Evolutionary conservation across 2,888 invertebrate species (phyloP), one percentile per base, ranked within the genome.

Genomic region (Malthinus seriepunctatus): DNA sequence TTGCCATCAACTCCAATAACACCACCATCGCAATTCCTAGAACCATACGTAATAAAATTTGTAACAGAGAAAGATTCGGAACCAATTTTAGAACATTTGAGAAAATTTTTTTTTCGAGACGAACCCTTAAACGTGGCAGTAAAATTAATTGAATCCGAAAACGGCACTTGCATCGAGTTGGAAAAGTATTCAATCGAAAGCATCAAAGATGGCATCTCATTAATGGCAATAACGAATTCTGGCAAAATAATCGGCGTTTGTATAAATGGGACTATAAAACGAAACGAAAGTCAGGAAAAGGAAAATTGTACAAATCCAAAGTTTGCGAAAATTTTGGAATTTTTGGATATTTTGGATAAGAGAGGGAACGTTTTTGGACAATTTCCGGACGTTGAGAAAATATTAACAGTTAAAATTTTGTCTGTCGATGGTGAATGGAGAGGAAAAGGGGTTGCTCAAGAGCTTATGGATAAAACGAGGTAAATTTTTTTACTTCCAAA

Each of bases 91-190:
- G 75, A 79, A 34, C 83, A 84, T 68, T 72, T 85, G 5, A 74
- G 78, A 64, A 82, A 83, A 57, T 88, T 85, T 74, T 89, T 89
- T 82, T 89, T 88, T 79, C 83, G 82, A 32, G 89, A 89, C 68
- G 89, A 89, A 69, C 89, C 89, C 0, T 80, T 89, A 65, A 89
- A 89, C 76, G 75, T 82, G 7, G 82, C 81, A 42, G 81, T 88
- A 35, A 79, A 84, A 55, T 76, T 89, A 1, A 79, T 88, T 60
- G 86, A 86, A 56, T 83, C 82, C 0, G 83, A 84, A 11, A 80
- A 83, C 39, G 83, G 83, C 9, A 80, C 84, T 6, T 88, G 88
- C 71, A 51, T 74, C 1, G 88, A 88, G 66, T 75, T 89, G 14
- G 89, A 89, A 64, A 82, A 83, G 1, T 88, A 85, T 72, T 86